These are phyloP conservation scores for Aporrectodea caliginosa DNA, from an alignment of 1,140 invertebrate species.

Conservation along the genomic window DNA sequence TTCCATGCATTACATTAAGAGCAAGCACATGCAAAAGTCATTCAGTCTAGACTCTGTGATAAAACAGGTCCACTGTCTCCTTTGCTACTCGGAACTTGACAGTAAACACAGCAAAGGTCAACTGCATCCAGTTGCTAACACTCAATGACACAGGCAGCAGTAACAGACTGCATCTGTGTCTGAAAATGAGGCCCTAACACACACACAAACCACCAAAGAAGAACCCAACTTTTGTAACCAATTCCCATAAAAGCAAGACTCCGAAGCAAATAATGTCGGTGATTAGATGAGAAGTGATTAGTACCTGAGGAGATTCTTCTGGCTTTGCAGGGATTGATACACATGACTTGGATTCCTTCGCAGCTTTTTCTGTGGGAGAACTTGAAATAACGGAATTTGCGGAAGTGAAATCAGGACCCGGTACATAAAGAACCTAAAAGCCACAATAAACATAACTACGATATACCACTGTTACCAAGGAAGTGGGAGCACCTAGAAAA, in stretches of 20 bases:
- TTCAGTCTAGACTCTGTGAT: too few relatives aligned
- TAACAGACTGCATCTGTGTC: neutral
- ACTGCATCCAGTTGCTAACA: too few relatives aligned
- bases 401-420: neutral
- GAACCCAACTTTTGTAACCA: neutral
- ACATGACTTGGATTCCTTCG: neutral
- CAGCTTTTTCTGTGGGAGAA: slow-evolving; percentile 1
- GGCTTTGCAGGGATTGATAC: neutral
- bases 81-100: too few relatives aligned
- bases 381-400: neutral
- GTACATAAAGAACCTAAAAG: neutral
- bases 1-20: too few relatives aligned
- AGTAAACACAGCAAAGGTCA: too few relatives aligned
- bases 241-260: neutral
- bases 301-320: neutral
- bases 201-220: neutral
- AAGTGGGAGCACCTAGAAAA: neutral
- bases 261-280: neutral
- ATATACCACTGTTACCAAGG: neutral
- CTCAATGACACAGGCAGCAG: too few relatives aligned
- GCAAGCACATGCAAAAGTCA: too few relatives aligned
- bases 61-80: too few relatives aligned
- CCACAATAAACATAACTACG: neutral
- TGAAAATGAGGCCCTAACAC: neutral
- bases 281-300: neutral